Percentiles rank a stretch among this genome's conserved stretches.
Conservation (phyloP, 1,140 invertebrate species). For the Drosophila sp. region DNA sequence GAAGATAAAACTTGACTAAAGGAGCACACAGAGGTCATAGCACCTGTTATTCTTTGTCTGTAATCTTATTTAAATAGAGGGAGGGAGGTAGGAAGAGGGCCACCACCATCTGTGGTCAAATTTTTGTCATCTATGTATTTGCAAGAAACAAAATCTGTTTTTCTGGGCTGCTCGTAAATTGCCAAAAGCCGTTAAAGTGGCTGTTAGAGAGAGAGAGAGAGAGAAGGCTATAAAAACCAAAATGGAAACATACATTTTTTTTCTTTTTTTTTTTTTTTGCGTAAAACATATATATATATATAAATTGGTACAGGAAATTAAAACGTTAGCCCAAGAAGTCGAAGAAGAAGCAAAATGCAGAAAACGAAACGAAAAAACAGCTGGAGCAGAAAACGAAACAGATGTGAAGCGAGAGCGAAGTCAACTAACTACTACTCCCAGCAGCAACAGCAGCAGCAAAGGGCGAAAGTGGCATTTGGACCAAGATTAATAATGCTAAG, state of each 20-base stretch:
- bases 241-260: slow-evolving; percentile 10
- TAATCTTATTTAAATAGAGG: slow-evolving; percentile 2
- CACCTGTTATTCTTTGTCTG: slow-evolving; percentile 5
- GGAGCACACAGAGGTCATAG: slow-evolving; percentile 2
- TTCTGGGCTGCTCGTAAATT: slow-evolving; percentile 3
- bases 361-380: slow-evolving; percentile 30
- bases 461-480: slow-evolving; percentile 33
- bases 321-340: slow-evolving; percentile 56
- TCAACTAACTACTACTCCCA: slow-evolving; percentile 19
- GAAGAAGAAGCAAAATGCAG: slow-evolving; percentile 38
- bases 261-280: background rate
- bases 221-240: slow-evolving; percentile 1
- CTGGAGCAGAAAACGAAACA: slow-evolving; percentile 48
- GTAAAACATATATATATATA: slow-evolving; percentile 27
- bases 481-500: slow-evolving; percentile 57
- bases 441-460: background rate
- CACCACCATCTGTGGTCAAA: slow-evolving; percentile 1
- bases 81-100: background rate
- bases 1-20: background rate
- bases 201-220: background rate
- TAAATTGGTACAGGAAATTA: slow-evolving; percentile 66
- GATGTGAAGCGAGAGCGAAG: slow-evolving; percentile 35
- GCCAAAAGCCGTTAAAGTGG: background rate
- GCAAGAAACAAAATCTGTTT: background rate
- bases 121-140: slow-evolving; percentile 4